Evolutionary conservation across 2,113 vertebrate species (phyloP).

Genomic region (Thunnus maccoyii): DNA sequence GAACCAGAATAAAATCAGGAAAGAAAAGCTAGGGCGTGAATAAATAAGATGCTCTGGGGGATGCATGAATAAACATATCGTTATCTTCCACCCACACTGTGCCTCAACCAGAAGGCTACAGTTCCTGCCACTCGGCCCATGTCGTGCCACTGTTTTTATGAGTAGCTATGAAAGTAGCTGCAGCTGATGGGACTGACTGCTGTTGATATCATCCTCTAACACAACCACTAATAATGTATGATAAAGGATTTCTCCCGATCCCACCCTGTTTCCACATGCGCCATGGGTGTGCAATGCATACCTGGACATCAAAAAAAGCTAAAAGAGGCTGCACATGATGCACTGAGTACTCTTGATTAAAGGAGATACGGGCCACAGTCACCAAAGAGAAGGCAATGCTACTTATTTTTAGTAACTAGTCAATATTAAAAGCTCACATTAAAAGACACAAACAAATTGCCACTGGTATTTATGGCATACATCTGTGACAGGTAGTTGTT

Average conservation of each 20-base stretch:
- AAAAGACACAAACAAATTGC: slow-evolving; percentile 12
- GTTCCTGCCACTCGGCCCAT: background rate
- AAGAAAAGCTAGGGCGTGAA: background rate
- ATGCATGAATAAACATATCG: background rate
- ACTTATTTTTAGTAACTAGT: background rate
- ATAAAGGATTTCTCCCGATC: slow-evolving; percentile 15
- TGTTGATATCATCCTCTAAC: background rate
- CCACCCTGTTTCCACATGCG: background rate
- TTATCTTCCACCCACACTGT: too few species aligned
- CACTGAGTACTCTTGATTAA: background rate
- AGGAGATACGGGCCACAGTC: background rate
- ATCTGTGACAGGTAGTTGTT: slow-evolving; percentile 27
- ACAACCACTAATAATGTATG: slow-evolving; percentile 1
- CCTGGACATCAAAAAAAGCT: background rate
- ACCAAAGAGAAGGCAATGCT: background rate
- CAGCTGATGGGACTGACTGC: background rate
- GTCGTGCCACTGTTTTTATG: background rate
- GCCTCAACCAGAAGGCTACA: too few species aligned
- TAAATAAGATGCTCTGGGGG: background rate
- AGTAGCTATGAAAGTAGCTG: background rate
- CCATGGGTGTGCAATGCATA: background rate
- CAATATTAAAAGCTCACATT: slow-evolving; percentile 1
- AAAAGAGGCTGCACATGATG: background rate
- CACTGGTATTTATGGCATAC: slow-evolving; percentile 10
- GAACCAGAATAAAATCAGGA: background rate